Evolutionary conservation across 2,113 vertebrate species (phyloP), one percentile per base, ranked within the genome.

Genomic region (Lamprotornis superbus): DNA sequence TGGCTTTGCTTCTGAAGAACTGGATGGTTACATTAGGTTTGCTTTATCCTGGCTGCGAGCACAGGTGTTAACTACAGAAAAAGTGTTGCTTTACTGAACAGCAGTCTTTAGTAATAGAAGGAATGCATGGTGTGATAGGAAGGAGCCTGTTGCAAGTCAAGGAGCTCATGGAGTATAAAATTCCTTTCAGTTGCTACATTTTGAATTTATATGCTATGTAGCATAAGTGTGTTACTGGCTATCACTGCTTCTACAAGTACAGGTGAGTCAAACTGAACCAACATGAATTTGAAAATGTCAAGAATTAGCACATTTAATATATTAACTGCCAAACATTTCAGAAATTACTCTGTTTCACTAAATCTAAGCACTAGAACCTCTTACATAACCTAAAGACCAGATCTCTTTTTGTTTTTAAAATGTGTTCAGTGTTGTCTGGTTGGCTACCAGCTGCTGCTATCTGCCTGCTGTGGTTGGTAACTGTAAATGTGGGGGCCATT

Each of bases 401-500:
- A 55, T 74, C 57, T 87, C 64, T 42, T 25, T 77, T 68, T 93
- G 93, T 91, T 95, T 95, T 59, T 85, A 47, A 65, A 64, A 55
- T 3, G 19, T 25, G 15, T 22, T 49, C 24, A 6, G 59, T 31
- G 37, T 30, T 95, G 94, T 80, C 90, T 84, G 37, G 90, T 79
- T 69, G 82, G 63, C 63, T 55, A 40, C 93, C 90, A 97, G 96
- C 96, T 94, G 95, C 83, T 79, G 53, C 79, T 93, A 87, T 88
- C 96, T 92, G 97, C 82, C 83, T 87, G 90, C 90, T 94, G 91
- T 96, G 97, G 96, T 97, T 42, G 90, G 94, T 95, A 98, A 98
- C 97, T 82, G 95, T 95, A 97, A 97, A 76, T 71, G 87, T 68
- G 74, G 73, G 84, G 93, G 89, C 87, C 97, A 97, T 97, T 96